phyloP scores from a whole-genome alignment of 2,113 vertebrate genomes.

The Spea bombifrons region DNA sequence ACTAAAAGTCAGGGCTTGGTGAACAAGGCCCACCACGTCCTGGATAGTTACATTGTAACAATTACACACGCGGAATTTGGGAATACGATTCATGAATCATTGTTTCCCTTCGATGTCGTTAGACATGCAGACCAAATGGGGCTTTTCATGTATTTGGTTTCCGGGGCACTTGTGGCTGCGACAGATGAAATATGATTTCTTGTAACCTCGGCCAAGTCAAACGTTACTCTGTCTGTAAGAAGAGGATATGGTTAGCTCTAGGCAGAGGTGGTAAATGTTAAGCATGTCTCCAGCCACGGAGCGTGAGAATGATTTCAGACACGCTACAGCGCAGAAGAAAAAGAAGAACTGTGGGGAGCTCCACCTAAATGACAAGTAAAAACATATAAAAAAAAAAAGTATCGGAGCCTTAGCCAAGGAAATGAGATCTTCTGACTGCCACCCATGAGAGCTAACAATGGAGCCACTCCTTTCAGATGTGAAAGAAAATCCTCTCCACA shows the following conservation, averaged over 20 bases:
- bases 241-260: background rate
- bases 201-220: background rate
- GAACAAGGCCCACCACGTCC: too few species aligned
- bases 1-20: too few species aligned
- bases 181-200: background rate
- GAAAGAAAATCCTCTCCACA: background rate
- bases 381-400: slow-evolving; percentile 1
- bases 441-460: background rate
- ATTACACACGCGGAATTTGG: too few species aligned
- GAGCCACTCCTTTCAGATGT: background rate
- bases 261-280: background rate
- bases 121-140: too few species aligned
- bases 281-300: background rate
- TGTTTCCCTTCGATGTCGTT: too few species aligned
- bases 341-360: background rate
- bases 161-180: background rate
- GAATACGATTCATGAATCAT: too few species aligned
- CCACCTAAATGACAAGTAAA: slow-evolving; percentile 20
- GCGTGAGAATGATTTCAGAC: slow-evolving; percentile 9
- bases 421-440: background rate
- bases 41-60: too few species aligned
- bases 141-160: background rate
- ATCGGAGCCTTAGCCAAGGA: background rate
- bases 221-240: background rate
- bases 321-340: background rate